phyloP scores from a whole-genome alignment of 2,888 invertebrate genomes.

The Thelaira solivaga region DNA sequence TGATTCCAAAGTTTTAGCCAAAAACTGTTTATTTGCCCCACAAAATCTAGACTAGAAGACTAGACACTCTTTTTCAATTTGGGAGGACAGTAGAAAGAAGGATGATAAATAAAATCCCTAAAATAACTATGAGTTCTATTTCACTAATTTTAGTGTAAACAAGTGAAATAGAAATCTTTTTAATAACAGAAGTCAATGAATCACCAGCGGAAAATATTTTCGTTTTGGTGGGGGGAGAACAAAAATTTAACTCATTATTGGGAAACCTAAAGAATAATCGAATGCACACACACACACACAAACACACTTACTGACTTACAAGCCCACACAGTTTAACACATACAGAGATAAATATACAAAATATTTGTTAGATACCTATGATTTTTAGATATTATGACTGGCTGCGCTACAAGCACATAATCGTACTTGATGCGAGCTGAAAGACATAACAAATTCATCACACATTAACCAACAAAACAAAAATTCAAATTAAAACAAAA shows the following conservation, averaged over 20 bases:
- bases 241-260: slow-evolving; percentile 37
- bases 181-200: slow-evolving; percentile 26
- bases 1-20: too few species aligned
- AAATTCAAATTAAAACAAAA: background rate
- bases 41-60: too few species aligned
- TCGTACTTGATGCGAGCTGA: slow-evolving; percentile 52
- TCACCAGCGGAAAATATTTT: slow-evolving; percentile 1
- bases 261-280: slow-evolving; percentile 19
- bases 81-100: too few species aligned
- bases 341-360: background rate
- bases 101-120: too few species aligned
- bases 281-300: slow-evolving; percentile 30
- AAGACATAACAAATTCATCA: slow-evolving; percentile 4
- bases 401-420: slow-evolving; percentile 5
- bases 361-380: background rate
- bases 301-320: slow-evolving; percentile 7
- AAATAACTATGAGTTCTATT: too few species aligned
- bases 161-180: too few species aligned
- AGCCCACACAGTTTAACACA: slow-evolving; percentile 1
- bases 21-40: too few species aligned
- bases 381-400: background rate
- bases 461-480: slow-evolving; percentile 23
- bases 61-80: too few species aligned
- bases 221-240: background rate
- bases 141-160: too few species aligned